Evolutionary conservation across 2,888 invertebrate genomes (phyloP), one percentile per base, ranked within the genome.

Genomic region (Eilema griseolum): DNA sequence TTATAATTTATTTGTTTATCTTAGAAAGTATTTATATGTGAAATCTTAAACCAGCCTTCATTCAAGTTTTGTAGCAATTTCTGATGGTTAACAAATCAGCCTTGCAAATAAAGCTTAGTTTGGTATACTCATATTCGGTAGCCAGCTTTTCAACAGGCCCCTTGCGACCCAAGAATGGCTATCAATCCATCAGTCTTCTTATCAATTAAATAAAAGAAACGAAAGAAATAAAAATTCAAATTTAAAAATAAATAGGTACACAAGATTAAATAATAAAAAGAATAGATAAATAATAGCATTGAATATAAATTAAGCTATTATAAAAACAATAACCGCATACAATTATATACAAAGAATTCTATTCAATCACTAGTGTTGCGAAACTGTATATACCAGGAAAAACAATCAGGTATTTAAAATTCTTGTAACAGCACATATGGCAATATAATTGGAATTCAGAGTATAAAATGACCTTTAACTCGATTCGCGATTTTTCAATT

Each of bases 391-490:
- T 72, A 81, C 64, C 65, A 81, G 79, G 77, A 78, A 79, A 82
- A 79, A 78, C 67, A 75, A 78, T 74, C 65, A n/a, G 33, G 62
- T 57, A 73, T 68, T 83, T 77, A 77, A 74, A 65, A 83, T 82
- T 83, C 82, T 69, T 66, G n/a, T 23, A 52, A 28, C 64, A 70
- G 73, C 74, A 71, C 60, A 69, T 73, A 74, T 71, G 74, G 77
- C 72, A 79, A 83, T 77, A 74, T 69, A 67, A 76, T 81, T 78
- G 64, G 72, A 80, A 82, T 82, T 79, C 82, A 78, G 73, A 66
- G 67, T 75, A 74, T 72, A 62, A 16, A 68, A 61, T 83, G 86
- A 88, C 88, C 88, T 88, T 88, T 86, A 85, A 82, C 84, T 84
- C 81, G 69, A 85, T 85, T 79, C 75, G 69, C 74, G 61, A 78